Evolutionary conservation across 2,113 vertebrate species (phyloP).

Genomic region (Anolis sagrei): DNA sequence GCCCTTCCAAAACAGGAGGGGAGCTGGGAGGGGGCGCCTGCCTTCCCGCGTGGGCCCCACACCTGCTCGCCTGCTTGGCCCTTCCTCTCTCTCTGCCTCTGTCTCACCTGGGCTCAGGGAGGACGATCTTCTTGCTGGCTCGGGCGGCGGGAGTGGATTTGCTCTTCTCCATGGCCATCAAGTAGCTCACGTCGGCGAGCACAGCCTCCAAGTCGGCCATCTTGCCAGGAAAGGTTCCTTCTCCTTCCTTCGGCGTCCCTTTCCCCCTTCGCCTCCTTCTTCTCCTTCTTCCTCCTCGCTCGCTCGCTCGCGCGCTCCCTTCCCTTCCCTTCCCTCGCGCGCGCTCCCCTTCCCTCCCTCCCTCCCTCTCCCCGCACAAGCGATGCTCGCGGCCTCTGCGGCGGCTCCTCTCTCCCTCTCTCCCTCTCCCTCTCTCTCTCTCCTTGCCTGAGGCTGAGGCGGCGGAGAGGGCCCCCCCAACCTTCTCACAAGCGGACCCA

Average conservation of each 20-base stretch:
- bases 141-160: slow-evolving; percentile 79
- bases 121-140: slow-evolving; percentile 80
- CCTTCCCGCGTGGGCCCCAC: too few species aligned
- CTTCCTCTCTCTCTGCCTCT: slow-evolving; percentile 1
- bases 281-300: too few species aligned
- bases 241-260: slow-evolving; percentile 5
- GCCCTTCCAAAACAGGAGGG: too few species aligned
- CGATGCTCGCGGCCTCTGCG: neutral
- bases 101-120: slow-evolving; percentile 81
- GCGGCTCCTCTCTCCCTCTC: slow-evolving; percentile 39
- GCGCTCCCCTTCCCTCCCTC: neutral
- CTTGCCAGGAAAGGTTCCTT: slow-evolving; percentile 59
- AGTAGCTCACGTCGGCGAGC: slow-evolving; percentile 82
- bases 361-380: too few species aligned
- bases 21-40: too few species aligned
- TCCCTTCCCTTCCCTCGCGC: too few species aligned
- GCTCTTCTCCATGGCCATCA: slow-evolving; percentile 84
- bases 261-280: neutral
- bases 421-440: slow-evolving; percentile 3
- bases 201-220: slow-evolving; percentile 82
- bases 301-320: too few species aligned
- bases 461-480: too few species aligned
- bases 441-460: neutral
- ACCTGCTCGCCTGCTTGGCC: neutral
- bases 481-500: too few species aligned